Evolutionary conservation across 2,797 vertebrate species (phyloP), one percentile per base, ranked within the genome.

Genomic region (Chrosomus eos): DNA sequence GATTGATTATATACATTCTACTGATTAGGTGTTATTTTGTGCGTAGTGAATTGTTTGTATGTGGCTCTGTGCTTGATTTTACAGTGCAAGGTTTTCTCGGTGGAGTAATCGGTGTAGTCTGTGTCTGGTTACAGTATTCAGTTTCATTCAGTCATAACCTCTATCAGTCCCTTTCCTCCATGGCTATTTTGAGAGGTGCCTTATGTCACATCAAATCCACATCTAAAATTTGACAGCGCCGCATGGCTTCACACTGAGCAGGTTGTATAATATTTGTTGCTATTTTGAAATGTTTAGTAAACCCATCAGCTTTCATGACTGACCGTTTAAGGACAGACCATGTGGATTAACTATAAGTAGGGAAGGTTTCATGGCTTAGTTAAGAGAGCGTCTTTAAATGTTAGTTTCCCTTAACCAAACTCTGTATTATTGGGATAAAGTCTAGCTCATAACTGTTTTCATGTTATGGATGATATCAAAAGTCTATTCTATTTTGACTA

Each of bases 141-240:
- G 70, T 89, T 87, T 83, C 77, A 28, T 78, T 53, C 79, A 71
- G 43, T 55, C 72, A 66, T 78, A 80, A 73, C 67, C 58, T 67
- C 23, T 70, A 43, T 81, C 45, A 26, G 64, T 87, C 53, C 7
- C 80, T 78, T 73, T 43, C 71, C 67, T 81, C 60, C 10, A 8
- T 72, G 33, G 81, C 73, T 88, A 89, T 88, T 85, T 84, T 86
- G 82, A 87, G 85, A 28, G 38, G 36, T 28, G n/a, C 74, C 40
- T 53, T 70, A 45, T 73, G 75, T 85, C 67, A 82, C 77, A 78
- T 75, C 68, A 76, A 75, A 68, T 81, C 55, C 67, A 16, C 45
- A 64, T 88, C 79, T 40, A 48, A 28, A 79, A 72, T 79, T 36
- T 79, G 66, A 84, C 75, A 26, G 40, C 75, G 19, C 66, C 1